Evolutionary conservation across 2,888 invertebrate species (phyloP), one percentile per base, ranked within the genome.

Genomic region (Apodemia duryi): DNA sequence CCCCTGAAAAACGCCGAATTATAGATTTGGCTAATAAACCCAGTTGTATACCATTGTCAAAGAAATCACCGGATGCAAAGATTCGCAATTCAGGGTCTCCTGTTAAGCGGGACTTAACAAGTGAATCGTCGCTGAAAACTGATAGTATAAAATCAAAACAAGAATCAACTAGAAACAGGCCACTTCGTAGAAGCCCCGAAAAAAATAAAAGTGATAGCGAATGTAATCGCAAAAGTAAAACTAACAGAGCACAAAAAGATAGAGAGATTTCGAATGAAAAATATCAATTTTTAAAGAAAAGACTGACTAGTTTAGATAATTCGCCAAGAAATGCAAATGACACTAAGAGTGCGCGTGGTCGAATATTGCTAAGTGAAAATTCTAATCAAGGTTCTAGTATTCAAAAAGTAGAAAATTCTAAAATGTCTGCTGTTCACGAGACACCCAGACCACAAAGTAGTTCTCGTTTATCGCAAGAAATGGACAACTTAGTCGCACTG

Each of bases 401-500:
- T 77, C 75, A 78, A 77, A 77, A 72, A 66, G 68, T 83, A 77
- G 82, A 80, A 75, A 76, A 79, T 73, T 73, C 77, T 72, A 86
- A 84, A 74, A 90, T 91, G 88, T 87, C 89, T 75, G 88, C 86
- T 63, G 82, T 91, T 72, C 91, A 91, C 67, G 90, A 89, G 85
- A 80, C 85, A 69, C 83, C 89, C 71, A 85, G 87, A 80, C 84
- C 88, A 71, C 90, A 88, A 73, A 72, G 84, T 46, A 80, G 79
- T 75, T 86, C 88, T 72, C 86, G 91, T 81, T 86, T 91, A 78
- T 91, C 91, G 65, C 93, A 93, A 74, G 92, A 93, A 79, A 93
- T 95, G 89, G 94, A 95, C 74, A 94, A 93, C 76, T 86, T 95
- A 80, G 93, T 94, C 70, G 94, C 93, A 49, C 88, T 94, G 75